Evolutionary conservation across 1,140 invertebrate genomes (phyloP).

Genomic region (Zaprionus camerounensis): DNA sequence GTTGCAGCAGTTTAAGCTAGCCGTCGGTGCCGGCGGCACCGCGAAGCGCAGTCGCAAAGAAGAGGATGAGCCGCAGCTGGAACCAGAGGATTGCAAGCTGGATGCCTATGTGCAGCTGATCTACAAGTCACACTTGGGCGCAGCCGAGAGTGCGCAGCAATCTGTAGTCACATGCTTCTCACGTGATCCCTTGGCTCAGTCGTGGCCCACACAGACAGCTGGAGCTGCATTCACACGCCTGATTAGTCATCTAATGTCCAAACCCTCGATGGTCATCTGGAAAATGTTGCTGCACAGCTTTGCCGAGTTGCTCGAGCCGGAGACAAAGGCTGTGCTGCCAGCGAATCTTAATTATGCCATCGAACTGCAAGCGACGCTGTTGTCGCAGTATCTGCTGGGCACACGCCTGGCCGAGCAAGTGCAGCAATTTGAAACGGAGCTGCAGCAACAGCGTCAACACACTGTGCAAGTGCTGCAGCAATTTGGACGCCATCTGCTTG

Average conservation of each 20-base stretch:
- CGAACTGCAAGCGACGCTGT: conserved; percentile 70
- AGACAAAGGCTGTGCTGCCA: conserved; percentile 16
- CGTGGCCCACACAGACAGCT: conserved; percentile 64
- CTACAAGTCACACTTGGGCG: conserved; percentile 26
- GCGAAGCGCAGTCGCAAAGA: conserved; percentile 9
- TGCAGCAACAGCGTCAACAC: conserved; percentile 49
- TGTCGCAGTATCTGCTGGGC: conserved; percentile 73
- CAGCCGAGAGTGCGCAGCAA: not conserved
- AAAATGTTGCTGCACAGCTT: conserved; percentile 68
- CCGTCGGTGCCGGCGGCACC: not conserved
- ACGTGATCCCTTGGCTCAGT: conserved; percentile 40
- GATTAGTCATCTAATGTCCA: conserved; percentile 66
- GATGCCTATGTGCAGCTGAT: conserved; percentile 26
- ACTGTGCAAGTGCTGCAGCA: conserved; percentile 50
- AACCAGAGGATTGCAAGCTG: not conserved
- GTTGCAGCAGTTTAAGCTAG: conserved; percentile 45
- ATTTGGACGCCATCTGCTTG: conserved; percentile 62
- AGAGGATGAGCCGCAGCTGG: not conserved
- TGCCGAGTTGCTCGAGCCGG: conserved; percentile 51
- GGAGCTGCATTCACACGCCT: conserved; percentile 70
- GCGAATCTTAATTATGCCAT: conserved; percentile 50
- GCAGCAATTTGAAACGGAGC: conserved; percentile 42
- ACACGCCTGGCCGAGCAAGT: conserved; percentile 70
- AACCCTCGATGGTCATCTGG: conserved; percentile 81
- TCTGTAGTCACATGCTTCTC: not conserved